Percentiles rank a stretch among this genome's conserved stretches.
These are phyloP conservation scores for Monoplex corrugatus DNA, from an alignment of 2,888 invertebrate genomes.

Conservation along the genomic window DNA sequence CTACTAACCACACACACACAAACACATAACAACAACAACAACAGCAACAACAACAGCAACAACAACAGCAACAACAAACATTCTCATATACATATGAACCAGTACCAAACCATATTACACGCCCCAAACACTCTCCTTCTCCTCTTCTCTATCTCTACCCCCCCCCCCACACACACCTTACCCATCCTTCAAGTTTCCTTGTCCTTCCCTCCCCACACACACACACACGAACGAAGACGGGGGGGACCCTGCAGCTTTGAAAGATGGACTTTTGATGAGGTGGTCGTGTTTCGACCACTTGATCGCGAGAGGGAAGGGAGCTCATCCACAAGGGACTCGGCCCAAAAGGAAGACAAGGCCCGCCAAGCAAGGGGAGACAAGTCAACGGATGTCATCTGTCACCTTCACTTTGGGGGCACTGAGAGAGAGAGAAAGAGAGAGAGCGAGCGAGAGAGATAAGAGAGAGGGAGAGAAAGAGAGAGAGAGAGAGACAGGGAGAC, in stretches of 20 bases:
- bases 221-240: too few species aligned
- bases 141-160: too few species aligned
- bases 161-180: too few species aligned
- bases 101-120: too few species aligned
- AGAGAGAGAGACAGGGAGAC: neutral
- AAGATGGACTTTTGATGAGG: constrained; percentile 39
- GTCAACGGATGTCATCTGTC: constrained; percentile 19
- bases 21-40: neutral
- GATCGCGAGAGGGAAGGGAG: constrained; percentile 19
- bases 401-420: neutral
- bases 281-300: constrained; percentile 32
- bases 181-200: too few species aligned
- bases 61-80: neutral
- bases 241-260: too few species aligned
- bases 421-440: neutral
- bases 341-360: neutral
- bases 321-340: neutral
- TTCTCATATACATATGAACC: too few species aligned
- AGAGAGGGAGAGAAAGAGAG: neutral
- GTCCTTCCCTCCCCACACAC: too few species aligned
- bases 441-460: neutral
- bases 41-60: neutral
- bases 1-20: neutral
- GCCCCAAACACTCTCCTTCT: too few species aligned
- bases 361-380: neutral